phyloP scores from a whole-genome alignment of 2,888 invertebrate species.

The Drosophila ezoana region DNA sequence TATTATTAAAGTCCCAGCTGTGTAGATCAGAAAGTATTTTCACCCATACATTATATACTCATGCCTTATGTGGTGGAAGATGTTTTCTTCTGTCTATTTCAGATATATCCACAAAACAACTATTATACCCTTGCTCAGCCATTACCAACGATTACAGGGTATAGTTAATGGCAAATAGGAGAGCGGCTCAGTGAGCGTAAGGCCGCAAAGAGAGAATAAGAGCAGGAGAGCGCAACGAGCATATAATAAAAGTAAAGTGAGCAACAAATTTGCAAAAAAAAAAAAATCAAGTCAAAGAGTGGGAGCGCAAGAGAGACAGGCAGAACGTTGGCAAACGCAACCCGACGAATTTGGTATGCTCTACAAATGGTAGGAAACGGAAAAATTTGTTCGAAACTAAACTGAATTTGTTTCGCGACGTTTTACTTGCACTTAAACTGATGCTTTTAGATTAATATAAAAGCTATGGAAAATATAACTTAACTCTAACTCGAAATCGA shows the following conservation, averaged over 20 bases:
- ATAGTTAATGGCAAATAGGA: conserved; percentile 42
- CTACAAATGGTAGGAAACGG: background rate
- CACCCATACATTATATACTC: too few relatives aligned
- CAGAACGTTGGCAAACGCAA: too few relatives aligned
- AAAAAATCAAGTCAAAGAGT: conserved; percentile 12
- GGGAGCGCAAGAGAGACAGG: conserved; percentile 12
- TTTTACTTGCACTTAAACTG: background rate
- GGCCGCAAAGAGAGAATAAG: conserved; percentile 10
- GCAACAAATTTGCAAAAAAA: conserved; percentile 66
- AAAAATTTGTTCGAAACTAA: too few relatives aligned
- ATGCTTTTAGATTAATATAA: too few relatives aligned
- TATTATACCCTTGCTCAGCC: background rate
- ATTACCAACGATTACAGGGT: background rate
- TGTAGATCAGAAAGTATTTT: too few relatives aligned
- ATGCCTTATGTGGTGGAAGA: too few relatives aligned
- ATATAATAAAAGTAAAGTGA: conserved; percentile 53
- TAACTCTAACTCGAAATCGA: too few relatives aligned
- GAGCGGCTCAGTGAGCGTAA: conserved; percentile 38
- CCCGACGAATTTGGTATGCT: conserved; percentile 6
- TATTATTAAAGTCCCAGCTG: too few relatives aligned
- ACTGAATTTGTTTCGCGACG: too few relatives aligned
- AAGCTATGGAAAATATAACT: too few relatives aligned
- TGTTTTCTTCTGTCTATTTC: background rate
- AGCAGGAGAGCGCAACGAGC: conserved; percentile 25
- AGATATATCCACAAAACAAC: background rate